phyloP scores from a whole-genome alignment of 2,113 vertebrate species.

The Oxyura jamaicensis region DNA sequence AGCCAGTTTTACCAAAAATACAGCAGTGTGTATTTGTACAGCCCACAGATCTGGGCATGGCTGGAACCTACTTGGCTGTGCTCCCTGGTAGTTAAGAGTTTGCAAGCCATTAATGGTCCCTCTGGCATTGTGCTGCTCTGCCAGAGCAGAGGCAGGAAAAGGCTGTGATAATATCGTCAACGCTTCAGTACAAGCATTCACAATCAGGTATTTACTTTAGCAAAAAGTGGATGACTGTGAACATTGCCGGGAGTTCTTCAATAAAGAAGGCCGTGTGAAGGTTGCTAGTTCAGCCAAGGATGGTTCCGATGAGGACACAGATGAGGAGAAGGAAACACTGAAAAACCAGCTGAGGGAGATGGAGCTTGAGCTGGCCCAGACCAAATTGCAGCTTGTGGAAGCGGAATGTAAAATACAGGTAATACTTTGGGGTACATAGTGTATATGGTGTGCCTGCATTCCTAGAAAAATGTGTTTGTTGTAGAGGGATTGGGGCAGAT shows the following conservation, averaged over 20 bases:
- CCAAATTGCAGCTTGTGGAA: conserved; percentile 97
- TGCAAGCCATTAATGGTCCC: not conserved
- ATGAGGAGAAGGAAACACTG: conserved; percentile 93
- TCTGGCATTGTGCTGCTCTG: not conserved
- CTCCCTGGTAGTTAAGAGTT: not conserved
- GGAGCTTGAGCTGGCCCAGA: conserved; percentile 97
- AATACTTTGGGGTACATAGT: not conserved
- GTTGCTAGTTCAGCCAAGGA: conserved; percentile 75
- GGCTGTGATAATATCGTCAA: not conserved
- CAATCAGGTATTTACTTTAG: conserved; percentile 62
- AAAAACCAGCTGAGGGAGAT: conserved; percentile 97
- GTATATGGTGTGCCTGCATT: not conserved
- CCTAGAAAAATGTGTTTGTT: not conserved
- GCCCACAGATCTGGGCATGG: not conserved
- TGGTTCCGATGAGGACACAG: conserved; percentile 84
- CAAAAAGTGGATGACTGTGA: conserved; percentile 90
- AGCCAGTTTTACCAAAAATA: not conserved
- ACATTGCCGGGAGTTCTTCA: conserved; percentile 87
- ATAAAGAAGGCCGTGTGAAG: conserved; percentile 84
- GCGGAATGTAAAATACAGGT: conserved; percentile 99
- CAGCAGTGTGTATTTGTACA: not conserved
- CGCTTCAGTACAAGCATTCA: not conserved
- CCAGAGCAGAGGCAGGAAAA: conserved; percentile 1
- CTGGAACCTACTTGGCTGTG: not conserved
- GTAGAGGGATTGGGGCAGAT: not conserved